These are phyloP conservation scores for Augochlora pura DNA, from an alignment of 1,140 invertebrate species.

Conservation along the genomic window DNA sequence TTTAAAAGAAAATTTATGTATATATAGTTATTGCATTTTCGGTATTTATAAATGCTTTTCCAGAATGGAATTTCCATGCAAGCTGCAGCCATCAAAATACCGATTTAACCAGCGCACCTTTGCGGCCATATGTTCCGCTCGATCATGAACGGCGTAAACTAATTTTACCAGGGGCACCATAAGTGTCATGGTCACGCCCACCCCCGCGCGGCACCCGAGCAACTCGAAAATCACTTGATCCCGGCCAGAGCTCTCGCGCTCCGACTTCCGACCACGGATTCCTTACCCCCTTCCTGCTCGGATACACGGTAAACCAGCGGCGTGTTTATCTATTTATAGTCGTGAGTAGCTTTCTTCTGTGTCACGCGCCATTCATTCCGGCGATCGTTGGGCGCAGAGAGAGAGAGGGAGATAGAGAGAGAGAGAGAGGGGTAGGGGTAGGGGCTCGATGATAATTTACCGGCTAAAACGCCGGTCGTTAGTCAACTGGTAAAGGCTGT, in stretches of 20 bases:
- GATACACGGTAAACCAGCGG: constrained; percentile 8
- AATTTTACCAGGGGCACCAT: constrained; percentile 22
- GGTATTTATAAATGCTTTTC: no score
- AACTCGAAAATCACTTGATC: constrained; percentile 47
- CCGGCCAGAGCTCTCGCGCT: constrained; percentile 38
- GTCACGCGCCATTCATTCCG: constrained; percentile 47
- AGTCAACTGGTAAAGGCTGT: constrained; percentile 43
- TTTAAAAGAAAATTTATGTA: no score
- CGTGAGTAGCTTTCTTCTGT: constrained; percentile 41
- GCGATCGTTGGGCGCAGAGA: background rate
- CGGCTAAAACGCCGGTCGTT: constrained; percentile 40
- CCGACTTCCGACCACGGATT: constrained; percentile 40
- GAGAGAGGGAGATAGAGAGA: no score
- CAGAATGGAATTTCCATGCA: no score
- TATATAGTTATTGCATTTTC: no score
- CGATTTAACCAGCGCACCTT: no score
- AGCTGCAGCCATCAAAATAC: no score
- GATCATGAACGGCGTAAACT: constrained; percentile 20
- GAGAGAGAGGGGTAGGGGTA: no score
- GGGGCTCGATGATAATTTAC: constrained; percentile 51
- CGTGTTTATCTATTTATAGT: constrained; percentile 55
- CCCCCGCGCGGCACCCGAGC: constrained; percentile 1
- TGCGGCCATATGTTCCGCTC: background rate
- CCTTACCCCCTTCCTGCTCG: constrained; percentile 22
- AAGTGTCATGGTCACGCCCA: constrained; percentile 9